Percentiles rank a stretch among this genome's conserved stretches.
These are phyloP conservation scores for Boloria selene DNA, from an alignment of 2,888 invertebrate species.

Conservation along the genomic window DNA sequence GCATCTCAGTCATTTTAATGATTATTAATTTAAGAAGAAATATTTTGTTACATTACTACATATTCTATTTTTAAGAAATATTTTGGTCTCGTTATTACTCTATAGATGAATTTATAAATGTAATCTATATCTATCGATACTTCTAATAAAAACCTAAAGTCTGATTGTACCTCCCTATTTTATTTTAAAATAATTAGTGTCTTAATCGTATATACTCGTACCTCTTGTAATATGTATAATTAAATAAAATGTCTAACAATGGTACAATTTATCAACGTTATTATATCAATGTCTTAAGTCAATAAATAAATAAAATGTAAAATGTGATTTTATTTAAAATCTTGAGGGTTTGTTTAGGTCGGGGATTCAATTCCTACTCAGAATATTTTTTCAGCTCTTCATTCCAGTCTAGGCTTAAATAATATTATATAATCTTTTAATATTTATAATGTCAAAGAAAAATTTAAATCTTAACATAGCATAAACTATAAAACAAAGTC, in stretches of 20 bases:
- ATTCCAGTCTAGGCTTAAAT: too few relatives aligned
- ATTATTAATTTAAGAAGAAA: too few relatives aligned
- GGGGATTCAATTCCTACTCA: neutral
- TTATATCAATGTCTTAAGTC: constrained; percentile 1
- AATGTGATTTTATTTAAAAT: neutral
- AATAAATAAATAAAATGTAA: constrained; percentile 3
- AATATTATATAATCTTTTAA: too few relatives aligned
- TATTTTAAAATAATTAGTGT: neutral
- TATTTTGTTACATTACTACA: too few relatives aligned
- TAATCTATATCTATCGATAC: neutral
- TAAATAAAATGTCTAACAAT: constrained; percentile 1
- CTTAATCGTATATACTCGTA: neutral
- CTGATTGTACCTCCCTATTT: constrained; percentile 17
- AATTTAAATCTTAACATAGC: too few relatives aligned
- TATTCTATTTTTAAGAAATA: too few relatives aligned
- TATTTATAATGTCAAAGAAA: too few relatives aligned
- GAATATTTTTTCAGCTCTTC: neutral
- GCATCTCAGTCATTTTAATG: too few relatives aligned
- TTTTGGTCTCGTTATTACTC: too few relatives aligned
- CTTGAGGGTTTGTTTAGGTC: too few relatives aligned
- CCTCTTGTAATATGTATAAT: constrained; percentile 1
- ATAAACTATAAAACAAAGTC: too few relatives aligned
- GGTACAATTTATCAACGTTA: constrained; percentile 9
- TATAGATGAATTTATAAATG: neutral
- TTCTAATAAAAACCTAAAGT: constrained; percentile 15